A percentile compares a stretch with the other conserved stretches of the same genome.
Evolutionary conservation across 2,797 vertebrate genomes (phyloP).

Genomic region (Anisognathus igniventris): DNA sequence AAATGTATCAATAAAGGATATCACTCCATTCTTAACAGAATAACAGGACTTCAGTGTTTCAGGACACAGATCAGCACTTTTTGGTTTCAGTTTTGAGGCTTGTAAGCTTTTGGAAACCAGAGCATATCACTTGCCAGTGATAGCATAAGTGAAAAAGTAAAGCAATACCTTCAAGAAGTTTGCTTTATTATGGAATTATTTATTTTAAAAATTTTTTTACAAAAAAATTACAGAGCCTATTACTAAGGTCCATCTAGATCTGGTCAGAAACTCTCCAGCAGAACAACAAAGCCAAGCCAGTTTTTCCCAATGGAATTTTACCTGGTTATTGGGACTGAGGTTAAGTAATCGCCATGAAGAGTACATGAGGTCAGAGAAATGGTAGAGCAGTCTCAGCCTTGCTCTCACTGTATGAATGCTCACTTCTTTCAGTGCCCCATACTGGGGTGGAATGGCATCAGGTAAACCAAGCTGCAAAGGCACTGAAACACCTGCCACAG

Average conservation of each 20-base stretch:
- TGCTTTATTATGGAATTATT: neutral
- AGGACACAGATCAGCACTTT: neutral
- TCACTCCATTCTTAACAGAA: neutral
- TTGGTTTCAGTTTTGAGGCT: neutral
- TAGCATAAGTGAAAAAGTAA: neutral
- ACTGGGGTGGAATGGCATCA: slow-evolving; percentile 80
- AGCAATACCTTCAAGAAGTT: neutral
- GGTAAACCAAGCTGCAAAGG: slow-evolving; percentile 83
- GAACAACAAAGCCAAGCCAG: neutral
- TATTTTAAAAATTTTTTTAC: neutral
- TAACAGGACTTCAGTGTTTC: neutral
- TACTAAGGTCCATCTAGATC: neutral
- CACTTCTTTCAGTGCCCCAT: slow-evolving; percentile 78
- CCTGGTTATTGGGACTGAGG: slow-evolving; percentile 86
- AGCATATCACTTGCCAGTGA: neutral
- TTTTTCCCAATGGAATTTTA: slow-evolving; percentile 8
- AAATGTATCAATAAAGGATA: neutral
- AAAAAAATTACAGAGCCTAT: neutral
- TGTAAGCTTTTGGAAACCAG: neutral
- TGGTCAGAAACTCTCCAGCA: neutral
- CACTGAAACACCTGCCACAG: slow-evolving; percentile 77
- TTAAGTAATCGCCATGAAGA: slow-evolving; percentile 84
- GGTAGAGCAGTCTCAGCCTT: slow-evolving; percentile 80
- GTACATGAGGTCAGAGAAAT: slow-evolving; percentile 87
- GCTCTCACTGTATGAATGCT: slow-evolving; percentile 80